Evolutionary conservation across 2,113 vertebrate genomes (phyloP), one percentile per base, ranked within the genome.

Genomic region (Noturus placidus): DNA sequence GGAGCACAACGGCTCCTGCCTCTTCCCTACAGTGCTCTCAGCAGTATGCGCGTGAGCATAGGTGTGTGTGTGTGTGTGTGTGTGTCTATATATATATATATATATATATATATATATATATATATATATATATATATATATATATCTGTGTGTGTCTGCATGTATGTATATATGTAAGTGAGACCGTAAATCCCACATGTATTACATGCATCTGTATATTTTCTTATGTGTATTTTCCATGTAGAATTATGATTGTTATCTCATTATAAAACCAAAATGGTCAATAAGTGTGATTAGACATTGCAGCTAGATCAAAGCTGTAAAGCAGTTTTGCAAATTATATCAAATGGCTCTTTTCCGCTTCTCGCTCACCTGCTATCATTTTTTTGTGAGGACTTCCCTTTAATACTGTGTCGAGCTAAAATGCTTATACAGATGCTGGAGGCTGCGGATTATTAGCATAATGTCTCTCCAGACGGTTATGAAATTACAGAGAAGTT

Each of bases 1-100:
- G 93, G 92, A 95, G 95, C 95, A 92, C 89, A 90, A 92, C 85
- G 86, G 86, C 85, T 93, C 92, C 93, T 91, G 90, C 91, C 92
- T 93, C 93, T 91, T 92, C 93, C 94, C 91, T 90, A 90, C 86
- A 87, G 91, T 92, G 92, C 92, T 94, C 88, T 91, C 93, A 91
- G 93, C 91, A 90, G 91, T 92, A 91, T 87, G 83, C 94, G 93
- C 93, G 86, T 92, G 57, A 91, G 90, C 89, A 83, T 91, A 76
- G 56, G 80, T 77, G 50, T 89, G 35, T 86, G 67, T 54, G 65
- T 88, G 74, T 77, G 38, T 88, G n/a, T 83, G 61, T 59, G 63
- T 89, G 82, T 86, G 80, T 86, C 69, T 88, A 57, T 87, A 74
- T 78, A 69, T 86, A 35, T 57, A 0, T 9, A 9, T 46, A 8